Conservation (phyloP, 2,888 invertebrate genomes). For the Hedya salicella region DNA sequence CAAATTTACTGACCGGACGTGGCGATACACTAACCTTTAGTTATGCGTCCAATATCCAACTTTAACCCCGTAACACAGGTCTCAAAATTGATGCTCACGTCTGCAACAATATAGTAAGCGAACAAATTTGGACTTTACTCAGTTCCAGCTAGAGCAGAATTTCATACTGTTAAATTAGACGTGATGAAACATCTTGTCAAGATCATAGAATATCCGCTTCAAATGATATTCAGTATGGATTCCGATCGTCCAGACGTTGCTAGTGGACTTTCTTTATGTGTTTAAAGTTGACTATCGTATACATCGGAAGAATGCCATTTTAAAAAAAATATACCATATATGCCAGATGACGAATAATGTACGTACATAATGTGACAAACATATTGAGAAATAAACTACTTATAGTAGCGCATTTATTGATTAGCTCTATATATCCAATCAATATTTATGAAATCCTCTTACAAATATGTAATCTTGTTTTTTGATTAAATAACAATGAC, state of each 20-base stretch:
- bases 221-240: slow-evolving; percentile 35
- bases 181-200: slow-evolving; percentile 36
- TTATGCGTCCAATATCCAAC: slow-evolving; percentile 47
- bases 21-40: slow-evolving; percentile 45
- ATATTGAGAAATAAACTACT: too few species aligned
- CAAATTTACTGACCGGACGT: slow-evolving; percentile 67
- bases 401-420: too few species aligned
- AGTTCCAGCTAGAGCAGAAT: slow-evolving; percentile 2
- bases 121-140: slow-evolving; percentile 14
- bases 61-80: slow-evolving; percentile 1
- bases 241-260: slow-evolving; percentile 12
- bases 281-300: not conserved
- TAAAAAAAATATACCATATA: too few species aligned
- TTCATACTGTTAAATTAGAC: not conserved
- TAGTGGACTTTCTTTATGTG: slow-evolving; percentile 15
- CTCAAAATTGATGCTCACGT: not conserved
- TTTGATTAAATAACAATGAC: too few species aligned
- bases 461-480: too few species aligned
- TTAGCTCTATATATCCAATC: too few species aligned
- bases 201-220: slow-evolving; percentile 39
- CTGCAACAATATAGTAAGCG: not conserved
- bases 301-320: too few species aligned
- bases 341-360: too few species aligned
- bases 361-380: too few species aligned
- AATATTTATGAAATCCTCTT: too few species aligned